Evolutionary conservation across 2,888 invertebrate genomes (phyloP), one percentile per base, ranked within the genome.

Genomic region (Trichopria drosophilae): DNA sequence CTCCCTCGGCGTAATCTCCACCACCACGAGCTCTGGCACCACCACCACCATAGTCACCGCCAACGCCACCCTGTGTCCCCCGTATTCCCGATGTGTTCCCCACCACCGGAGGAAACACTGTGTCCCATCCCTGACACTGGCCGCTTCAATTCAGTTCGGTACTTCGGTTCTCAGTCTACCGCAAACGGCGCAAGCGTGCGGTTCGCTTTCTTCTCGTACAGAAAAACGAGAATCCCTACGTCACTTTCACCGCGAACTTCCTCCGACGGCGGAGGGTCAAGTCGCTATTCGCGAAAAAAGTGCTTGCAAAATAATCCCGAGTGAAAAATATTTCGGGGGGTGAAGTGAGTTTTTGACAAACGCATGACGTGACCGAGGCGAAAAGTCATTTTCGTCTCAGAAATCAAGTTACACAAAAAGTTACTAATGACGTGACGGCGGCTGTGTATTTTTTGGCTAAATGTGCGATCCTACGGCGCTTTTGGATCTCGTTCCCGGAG

Each of bases 401-500:
- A n/a, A n/a, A n/a, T n/a, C n/a, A n/a, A n/a, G n/a, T n/a, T n/a
- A n/a, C n/a, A n/a, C n/a, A n/a, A n/a, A n/a, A n/a, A n/a, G n/a
- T n/a, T n/a, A 7, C 10, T 40, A 53, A 48, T 49, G 44, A 43
- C 43, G 53, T 49, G 49, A 53, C 48, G 40, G 28, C 49, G 37
- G n/a, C n/a, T n/a, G n/a, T n/a, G n/a, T n/a, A n/a, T n/a, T 39
- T 32, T 22, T 29, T 15, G 46, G 26, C 51, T 58, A 53, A 45
- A 73, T 69, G 71, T 72, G 71, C 65, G 71, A 71, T 66, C 70
- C 71, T 50, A 70, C 68, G 62, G 69, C 67, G 32, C 67, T 71
- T 39, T 58, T 73, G 63, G 71, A 73, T 63, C 67, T 73, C 56
- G 68, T 72, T 60, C 63, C 68, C 53, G 69, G 69, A 63, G 69